Percentiles rank a stretch among this genome's conserved stretches.
Evolutionary conservation across 2,113 vertebrate species (phyloP).

Genomic region (Trinectes maculatus): DNA sequence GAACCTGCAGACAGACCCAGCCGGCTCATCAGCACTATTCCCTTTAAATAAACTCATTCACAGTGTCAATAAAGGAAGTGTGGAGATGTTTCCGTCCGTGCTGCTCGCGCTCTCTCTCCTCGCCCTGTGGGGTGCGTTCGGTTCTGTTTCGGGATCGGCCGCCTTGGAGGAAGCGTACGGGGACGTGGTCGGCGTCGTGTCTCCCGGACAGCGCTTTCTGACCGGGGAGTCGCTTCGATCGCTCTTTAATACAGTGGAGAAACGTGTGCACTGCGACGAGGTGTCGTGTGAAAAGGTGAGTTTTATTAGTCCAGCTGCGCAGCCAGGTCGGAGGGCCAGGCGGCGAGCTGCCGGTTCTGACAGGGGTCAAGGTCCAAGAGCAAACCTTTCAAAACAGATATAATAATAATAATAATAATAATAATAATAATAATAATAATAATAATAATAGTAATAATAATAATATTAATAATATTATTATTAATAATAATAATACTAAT

Average conservation of each 20-base stretch:
- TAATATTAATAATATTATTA: too few relatives aligned
- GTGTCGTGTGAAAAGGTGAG: slow-evolving; percentile 85
- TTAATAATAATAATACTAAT: too few relatives aligned
- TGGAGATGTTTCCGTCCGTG: slow-evolving; percentile 35
- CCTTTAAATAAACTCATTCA: neutral
- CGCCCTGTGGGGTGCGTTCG: slow-evolving; percentile 13
- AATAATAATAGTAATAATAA: too few relatives aligned
- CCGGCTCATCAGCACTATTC: fast-evolving
- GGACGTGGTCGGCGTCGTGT: slow-evolving; percentile 61
- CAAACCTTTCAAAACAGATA: too few relatives aligned
- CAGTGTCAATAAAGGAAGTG: neutral
- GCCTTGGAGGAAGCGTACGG: slow-evolving; percentile 52
- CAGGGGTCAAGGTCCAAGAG: slow-evolving; percentile 77
- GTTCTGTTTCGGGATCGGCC: slow-evolving; percentile 31
- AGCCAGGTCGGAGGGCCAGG: slow-evolving; percentile 5
- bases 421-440: too few relatives aligned
- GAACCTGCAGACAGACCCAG: slow-evolving; percentile 13
- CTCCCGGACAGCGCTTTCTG: slow-evolving; percentile 69
- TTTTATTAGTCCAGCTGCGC: slow-evolving; percentile 63
- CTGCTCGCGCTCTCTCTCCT: slow-evolving; percentile 29
- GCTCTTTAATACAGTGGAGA: slow-evolving; percentile 78
- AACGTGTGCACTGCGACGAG: slow-evolving; percentile 82
- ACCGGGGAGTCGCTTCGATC: slow-evolving; percentile 59
- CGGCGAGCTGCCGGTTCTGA: neutral
- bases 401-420: too few relatives aligned